A percentile compares a stretch with the other conserved stretches of the same genome.
These are phyloP conservation scores for Melospiza georgiana DNA, from an alignment of 2,113 vertebrate genomes.

Conservation along the genomic window DNA sequence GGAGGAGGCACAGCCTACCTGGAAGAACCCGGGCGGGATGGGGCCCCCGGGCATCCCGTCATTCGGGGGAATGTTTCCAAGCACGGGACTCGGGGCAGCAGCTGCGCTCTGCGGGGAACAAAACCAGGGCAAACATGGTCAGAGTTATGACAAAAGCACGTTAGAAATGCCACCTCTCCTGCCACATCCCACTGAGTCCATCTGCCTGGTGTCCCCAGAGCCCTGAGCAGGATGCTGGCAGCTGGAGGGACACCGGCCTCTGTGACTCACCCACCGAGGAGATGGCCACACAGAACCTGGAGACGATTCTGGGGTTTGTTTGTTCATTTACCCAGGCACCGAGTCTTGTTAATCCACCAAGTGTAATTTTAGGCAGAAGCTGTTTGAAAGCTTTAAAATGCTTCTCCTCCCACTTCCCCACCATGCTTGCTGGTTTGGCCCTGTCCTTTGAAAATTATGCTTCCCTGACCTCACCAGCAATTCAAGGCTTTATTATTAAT, in stretches of 20 bases:
- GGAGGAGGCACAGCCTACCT: conserved; percentile 74
- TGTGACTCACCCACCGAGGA: background rate
- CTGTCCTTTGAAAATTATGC: background rate
- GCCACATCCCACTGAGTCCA: background rate
- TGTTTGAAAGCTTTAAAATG: background rate
- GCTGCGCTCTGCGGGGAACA: conserved; percentile 84
- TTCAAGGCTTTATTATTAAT: background rate
- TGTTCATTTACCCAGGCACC: background rate
- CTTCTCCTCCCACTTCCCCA: background rate
- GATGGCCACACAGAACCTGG: background rate
- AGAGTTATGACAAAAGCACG: background rate
- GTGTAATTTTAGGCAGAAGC: background rate
- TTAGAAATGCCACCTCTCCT: background rate
- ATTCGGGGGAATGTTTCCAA: conserved; percentile 90
- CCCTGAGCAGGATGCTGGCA: background rate
- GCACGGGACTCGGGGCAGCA: conserved; percentile 88
- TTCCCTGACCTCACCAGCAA: background rate
- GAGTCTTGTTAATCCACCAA: background rate
- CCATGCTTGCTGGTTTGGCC: fast-evolving
- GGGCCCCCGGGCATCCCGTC: conserved; percentile 88
- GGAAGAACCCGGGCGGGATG: conserved; percentile 88
- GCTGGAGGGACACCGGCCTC: fast-evolving
- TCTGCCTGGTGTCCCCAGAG: background rate
- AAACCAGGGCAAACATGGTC: background rate
- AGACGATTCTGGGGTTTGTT: background rate